A percentile compares a stretch with the other conserved stretches of the same genome.
These are phyloP conservation scores for Xylocopa sonorina DNA, from an alignment of 1,140 invertebrate genomes.

Conservation along the genomic window DNA sequence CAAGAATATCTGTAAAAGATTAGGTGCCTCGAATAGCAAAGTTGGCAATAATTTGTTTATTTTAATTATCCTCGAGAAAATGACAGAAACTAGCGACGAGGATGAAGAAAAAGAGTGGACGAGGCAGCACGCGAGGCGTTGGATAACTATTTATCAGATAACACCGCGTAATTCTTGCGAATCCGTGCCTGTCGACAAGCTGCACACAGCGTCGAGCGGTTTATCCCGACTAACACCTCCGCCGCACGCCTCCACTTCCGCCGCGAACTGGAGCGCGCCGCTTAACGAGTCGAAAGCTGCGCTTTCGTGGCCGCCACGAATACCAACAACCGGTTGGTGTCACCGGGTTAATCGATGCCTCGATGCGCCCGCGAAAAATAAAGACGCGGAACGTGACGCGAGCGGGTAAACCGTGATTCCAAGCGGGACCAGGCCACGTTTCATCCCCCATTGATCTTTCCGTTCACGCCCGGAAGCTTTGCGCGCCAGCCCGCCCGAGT, in stretches of 20 bases:
- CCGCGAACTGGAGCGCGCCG: neutral
- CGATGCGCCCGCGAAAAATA: conserved; percentile 22
- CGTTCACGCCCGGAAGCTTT: neutral
- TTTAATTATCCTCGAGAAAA: too few relatives aligned
- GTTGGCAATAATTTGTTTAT: too few relatives aligned
- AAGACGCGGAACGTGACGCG: neutral
- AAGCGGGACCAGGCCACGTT: neutral
- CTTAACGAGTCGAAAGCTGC: neutral
- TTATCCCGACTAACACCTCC: neutral
- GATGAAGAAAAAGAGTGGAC: too few relatives aligned
- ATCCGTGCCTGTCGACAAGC: neutral
- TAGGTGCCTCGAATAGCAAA: too few relatives aligned
- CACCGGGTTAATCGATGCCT: conserved; percentile 6
- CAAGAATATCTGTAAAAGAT: too few relatives aligned
- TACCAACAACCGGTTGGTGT: conserved; percentile 14
- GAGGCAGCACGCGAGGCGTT: too few relatives aligned
- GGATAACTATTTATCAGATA: too few relatives aligned
- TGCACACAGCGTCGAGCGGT: neutral
- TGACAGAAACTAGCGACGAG: too few relatives aligned
- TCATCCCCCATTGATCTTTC: neutral
- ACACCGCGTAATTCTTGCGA: neutral
- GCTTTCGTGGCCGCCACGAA: conserved; percentile 9
- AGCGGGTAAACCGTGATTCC: neutral
- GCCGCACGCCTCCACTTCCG: neutral
- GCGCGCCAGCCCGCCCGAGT: neutral